phyloP scores from a whole-genome alignment of 2,888 invertebrate genomes.

The Euzetes globulus region DNA sequence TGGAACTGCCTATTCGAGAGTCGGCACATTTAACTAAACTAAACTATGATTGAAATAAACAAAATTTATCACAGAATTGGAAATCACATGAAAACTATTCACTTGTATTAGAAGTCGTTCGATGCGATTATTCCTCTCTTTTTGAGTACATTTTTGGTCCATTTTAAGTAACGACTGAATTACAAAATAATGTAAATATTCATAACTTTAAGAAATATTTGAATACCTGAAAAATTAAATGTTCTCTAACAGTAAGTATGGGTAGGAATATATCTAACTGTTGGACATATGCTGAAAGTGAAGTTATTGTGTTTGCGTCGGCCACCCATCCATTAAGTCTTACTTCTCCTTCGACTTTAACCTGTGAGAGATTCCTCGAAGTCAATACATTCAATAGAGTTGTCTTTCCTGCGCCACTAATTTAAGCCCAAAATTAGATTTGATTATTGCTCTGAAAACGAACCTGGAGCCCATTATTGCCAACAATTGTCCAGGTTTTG shows the following conservation, averaged over 20 bases:
- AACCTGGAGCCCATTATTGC: constrained; percentile 66
- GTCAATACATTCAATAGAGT: constrained; percentile 34
- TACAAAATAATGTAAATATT: background rate
- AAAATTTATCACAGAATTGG: constrained; percentile 36
- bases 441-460: too few relatives aligned
- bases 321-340: constrained; percentile 22
- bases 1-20: constrained; percentile 77
- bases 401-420: constrained; percentile 35
- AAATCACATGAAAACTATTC: background rate
- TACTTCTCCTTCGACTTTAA: constrained; percentile 22
- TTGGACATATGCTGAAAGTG: constrained; percentile 36
- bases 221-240: constrained; percentile 42
- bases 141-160: background rate
- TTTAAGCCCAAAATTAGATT: background rate
- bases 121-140: background rate
- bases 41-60: constrained; percentile 57
- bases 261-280: constrained; percentile 47
- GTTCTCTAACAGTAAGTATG: constrained; percentile 46
- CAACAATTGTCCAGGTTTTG: constrained; percentile 73
- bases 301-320: background rate
- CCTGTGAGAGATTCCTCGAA: constrained; percentile 13
- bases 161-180: constrained; percentile 19
- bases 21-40: constrained; percentile 81
- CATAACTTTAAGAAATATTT: background rate
- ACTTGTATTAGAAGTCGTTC: constrained; percentile 1